Percentiles rank a stretch among this genome's conserved stretches.
Evolutionary conservation across 1,140 invertebrate genomes (phyloP).

Genomic region (Drosophila seguyi): DNA sequence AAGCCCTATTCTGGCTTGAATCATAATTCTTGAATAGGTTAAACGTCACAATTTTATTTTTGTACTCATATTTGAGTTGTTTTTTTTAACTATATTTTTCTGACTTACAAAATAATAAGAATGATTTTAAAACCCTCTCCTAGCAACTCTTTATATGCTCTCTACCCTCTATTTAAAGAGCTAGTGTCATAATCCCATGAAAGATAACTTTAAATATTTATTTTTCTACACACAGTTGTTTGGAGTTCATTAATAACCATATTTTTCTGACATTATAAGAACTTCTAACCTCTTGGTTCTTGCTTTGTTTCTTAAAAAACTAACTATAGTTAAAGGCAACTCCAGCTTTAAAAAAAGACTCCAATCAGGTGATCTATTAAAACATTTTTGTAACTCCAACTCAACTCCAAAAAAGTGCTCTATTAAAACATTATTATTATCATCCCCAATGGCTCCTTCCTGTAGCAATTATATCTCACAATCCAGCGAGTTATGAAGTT

Average conservation of each 20-base stretch:
- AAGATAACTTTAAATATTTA: background rate
- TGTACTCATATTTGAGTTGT: background rate
- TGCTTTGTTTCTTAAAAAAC: background rate
- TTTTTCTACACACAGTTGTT: background rate
- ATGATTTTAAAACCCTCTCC: too few species aligned
- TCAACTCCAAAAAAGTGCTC: background rate
- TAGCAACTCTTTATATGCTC: too few species aligned
- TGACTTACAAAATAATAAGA: too few species aligned
- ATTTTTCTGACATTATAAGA: background rate
- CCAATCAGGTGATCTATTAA: too few species aligned
- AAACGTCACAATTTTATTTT: too few species aligned
- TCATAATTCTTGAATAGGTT: too few species aligned
- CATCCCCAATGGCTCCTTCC: background rate
- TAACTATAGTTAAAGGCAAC: background rate
- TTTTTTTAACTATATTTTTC: too few species aligned
- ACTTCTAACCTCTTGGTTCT: background rate
- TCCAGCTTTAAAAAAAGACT: background rate
- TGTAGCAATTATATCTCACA: constrained; percentile 1
- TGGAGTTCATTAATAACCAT: background rate
- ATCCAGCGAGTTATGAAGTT: constrained; percentile 4
- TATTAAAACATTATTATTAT: background rate
- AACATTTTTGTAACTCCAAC: background rate
- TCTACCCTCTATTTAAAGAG: too few species aligned
- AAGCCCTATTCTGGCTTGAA: too few species aligned
- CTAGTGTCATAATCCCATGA: background rate